Base-by-base conservation (phyloP, 2,797 vertebrate genomes). In the Limosa lapponica region DNA sequence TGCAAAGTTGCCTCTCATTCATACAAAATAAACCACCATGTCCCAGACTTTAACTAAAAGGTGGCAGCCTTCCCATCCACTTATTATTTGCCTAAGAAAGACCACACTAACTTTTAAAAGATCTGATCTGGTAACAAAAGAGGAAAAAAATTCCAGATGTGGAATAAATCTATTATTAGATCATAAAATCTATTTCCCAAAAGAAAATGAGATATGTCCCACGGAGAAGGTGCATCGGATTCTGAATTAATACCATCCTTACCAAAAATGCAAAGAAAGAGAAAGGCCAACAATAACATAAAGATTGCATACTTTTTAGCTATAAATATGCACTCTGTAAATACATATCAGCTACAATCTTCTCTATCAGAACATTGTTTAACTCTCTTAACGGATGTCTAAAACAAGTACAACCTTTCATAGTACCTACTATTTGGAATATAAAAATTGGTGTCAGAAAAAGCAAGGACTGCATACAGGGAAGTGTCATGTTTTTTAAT, bases 31-130 rank as follows among this genome's bases (percentile, higher is more conserved):
- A 67, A 69, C 79, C 36, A 30, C 48, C 25, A 8, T 0, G 1
- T 77, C 70, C 24, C 52, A 66, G 43, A 83, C 75, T 58, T 41
- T 51, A 78, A 90, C 86, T 86, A 71, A 95, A 88, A 96, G 90
- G 51, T 88, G 67, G 65, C 92, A 96, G 80, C 65, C 72, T 95
- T 86, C 82, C 82, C 23, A 74, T 92, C 81, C 51, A 18, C 28
- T 52, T 52, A 52, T 12, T 52, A 28, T 62, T 62, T 62, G 37
- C 25, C 27, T 78, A n/a, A 67, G 37, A 64, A 46, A 87, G 66
- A 61, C 30, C 18, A 61, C 14, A 22, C 8, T 46, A 44, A 59
- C 28, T 64, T 69, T 77, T 82, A 41, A 72, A 90, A 78, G 16
- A 62, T 58, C 57, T n/a, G 41, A 84, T 32, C 37, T 52, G 23